Percentiles rank a stretch among this genome's conserved stretches.
These are phyloP conservation scores for Anhinga rufa DNA, from an alignment of 2,113 vertebrate species.

Conservation along the genomic window DNA sequence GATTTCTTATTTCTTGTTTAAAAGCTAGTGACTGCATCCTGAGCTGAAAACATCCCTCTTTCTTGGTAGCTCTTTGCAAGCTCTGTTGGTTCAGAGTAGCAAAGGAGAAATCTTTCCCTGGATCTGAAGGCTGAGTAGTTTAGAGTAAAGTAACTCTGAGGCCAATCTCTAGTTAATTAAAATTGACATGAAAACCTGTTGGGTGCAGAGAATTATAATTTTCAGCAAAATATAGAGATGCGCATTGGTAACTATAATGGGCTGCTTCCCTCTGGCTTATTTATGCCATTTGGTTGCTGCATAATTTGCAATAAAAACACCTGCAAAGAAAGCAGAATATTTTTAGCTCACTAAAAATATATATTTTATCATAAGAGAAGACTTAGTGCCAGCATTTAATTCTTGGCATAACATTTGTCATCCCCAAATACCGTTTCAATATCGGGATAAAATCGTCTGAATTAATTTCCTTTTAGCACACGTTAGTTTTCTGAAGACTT, in stretches of 20 bases:
- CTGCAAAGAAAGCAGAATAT: slow-evolving; percentile 33
- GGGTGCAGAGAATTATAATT: not conserved
- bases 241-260: not conserved
- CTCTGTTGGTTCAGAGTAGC: not conserved
- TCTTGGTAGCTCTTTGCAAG: not conserved
- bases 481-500: slow-evolving; percentile 3
- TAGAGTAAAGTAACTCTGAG: not conserved
- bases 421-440: not conserved
- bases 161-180: not conserved
- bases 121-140: not conserved
- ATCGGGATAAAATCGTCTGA: slow-evolving; percentile 1
- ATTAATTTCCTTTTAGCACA: slow-evolving; percentile 43
- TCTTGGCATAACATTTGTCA: slow-evolving; percentile 17
- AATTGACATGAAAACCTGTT: not conserved
- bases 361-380: slow-evolving; percentile 23
- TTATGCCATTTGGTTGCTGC: not conserved
- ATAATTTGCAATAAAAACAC: slow-evolving; percentile 46
- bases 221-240: not conserved
- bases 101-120: not conserved
- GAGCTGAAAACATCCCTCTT: not conserved
- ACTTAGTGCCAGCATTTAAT: slow-evolving; percentile 10
- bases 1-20: not conserved
- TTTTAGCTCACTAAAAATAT: slow-evolving; percentile 41
- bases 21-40: not conserved
- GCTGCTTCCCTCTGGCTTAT: not conserved